Conservation (phyloP, 2,888 invertebrate species). For the Cyclophora punctaria region DNA sequence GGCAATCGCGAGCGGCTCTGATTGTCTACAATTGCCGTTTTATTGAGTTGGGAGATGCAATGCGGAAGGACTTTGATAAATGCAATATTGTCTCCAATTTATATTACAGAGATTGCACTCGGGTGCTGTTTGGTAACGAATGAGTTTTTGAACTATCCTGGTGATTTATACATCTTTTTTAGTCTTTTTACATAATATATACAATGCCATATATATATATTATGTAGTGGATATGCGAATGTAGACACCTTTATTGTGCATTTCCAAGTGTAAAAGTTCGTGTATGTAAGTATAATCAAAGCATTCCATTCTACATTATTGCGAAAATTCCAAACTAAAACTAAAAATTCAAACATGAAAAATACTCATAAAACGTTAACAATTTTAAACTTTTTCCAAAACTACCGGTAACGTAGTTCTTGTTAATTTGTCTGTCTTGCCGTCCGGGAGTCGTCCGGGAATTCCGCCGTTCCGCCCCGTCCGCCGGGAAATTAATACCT, state of each 20-base stretch:
- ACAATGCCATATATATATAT: too few relatives aligned
- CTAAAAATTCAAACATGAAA: too few relatives aligned
- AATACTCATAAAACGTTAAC: too few relatives aligned
- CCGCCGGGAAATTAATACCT: slow-evolving; percentile 48
- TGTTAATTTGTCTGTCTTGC: slow-evolving; percentile 25
- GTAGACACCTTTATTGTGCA: too few relatives aligned
- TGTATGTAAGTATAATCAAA: too few relatives aligned
- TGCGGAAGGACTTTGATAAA: slow-evolving; percentile 2
- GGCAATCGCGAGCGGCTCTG: slow-evolving; percentile 4
- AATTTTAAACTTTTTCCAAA: slow-evolving; percentile 15
- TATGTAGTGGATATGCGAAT: too few relatives aligned
- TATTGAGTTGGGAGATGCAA: slow-evolving; percentile 18
- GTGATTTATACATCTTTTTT: too few relatives aligned
- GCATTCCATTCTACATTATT: too few relatives aligned
- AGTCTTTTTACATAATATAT: too few relatives aligned
- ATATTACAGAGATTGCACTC: background rate
- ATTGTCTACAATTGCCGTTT: slow-evolving; percentile 15
- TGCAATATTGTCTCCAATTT: slow-evolving; percentile 13
- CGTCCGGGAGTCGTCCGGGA: slow-evolving; percentile 20
- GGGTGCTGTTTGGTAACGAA: too few relatives aligned
- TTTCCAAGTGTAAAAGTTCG: too few relatives aligned
- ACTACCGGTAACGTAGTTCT: slow-evolving; percentile 24
- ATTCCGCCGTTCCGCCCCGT: slow-evolving; percentile 29
- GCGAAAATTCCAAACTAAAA: background rate
- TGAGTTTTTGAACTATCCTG: too few relatives aligned